Percentiles rank a stretch among this genome's conserved stretches.
Conservation (phyloP, 2,113 vertebrate genomes). For the Leptobrachium leishanense region DNA sequence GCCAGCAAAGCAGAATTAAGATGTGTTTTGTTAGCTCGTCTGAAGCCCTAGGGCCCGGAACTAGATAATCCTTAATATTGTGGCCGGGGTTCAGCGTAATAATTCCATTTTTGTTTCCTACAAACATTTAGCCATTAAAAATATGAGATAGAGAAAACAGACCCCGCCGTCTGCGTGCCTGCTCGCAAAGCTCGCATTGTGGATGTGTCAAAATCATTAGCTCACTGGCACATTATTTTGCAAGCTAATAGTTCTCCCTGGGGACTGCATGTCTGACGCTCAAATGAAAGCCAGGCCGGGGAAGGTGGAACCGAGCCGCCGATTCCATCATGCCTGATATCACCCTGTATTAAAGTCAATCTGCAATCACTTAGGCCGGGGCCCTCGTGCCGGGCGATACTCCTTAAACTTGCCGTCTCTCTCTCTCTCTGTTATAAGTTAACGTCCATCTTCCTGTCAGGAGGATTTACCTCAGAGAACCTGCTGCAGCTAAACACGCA, state of each 20-base stretch:
- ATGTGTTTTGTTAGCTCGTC: slow-evolving; percentile 88
- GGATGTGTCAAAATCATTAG: slow-evolving; percentile 81
- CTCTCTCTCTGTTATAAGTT: too few relatives aligned
- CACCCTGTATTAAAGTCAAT: slow-evolving; percentile 32
- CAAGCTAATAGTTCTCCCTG: slow-evolving; percentile 78
- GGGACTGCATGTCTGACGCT: slow-evolving; percentile 67
- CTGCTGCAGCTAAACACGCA: too few relatives aligned
- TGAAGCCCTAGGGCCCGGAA: slow-evolving; percentile 87
- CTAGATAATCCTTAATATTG: slow-evolving; percentile 80
- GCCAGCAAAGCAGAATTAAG: slow-evolving; percentile 88
- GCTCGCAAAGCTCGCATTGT: slow-evolving; percentile 76
- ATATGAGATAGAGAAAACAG: slow-evolving; percentile 80
- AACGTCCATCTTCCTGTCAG: too few relatives aligned
- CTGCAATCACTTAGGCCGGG: background rate
- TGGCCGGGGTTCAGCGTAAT: slow-evolving; percentile 79
- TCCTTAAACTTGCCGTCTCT: too few relatives aligned
- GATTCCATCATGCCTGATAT: slow-evolving; percentile 40
- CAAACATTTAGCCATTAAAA: slow-evolving; percentile 85
- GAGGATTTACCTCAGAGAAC: too few relatives aligned
- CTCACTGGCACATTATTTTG: slow-evolving; percentile 76
- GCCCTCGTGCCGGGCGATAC: background rate
- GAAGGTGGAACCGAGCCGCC: slow-evolving; percentile 56
- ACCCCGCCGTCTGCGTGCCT: slow-evolving; percentile 71
- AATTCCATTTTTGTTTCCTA: slow-evolving; percentile 84
- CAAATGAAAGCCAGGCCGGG: slow-evolving; percentile 63